Evolutionary conservation across 2,113 vertebrate species (phyloP).

Genomic region (Crotalus helleri): DNA sequence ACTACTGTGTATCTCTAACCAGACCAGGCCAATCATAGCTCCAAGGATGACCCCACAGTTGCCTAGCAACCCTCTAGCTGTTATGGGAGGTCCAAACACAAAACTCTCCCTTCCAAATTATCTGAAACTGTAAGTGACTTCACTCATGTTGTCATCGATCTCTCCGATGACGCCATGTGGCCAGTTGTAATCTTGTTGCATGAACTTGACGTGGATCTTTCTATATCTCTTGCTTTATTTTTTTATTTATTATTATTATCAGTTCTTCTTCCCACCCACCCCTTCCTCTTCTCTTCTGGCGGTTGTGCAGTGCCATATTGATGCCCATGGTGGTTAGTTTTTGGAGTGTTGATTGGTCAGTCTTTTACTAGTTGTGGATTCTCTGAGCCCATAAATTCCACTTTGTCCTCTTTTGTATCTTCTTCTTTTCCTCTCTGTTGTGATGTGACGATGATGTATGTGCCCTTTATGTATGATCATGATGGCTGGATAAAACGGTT

Average conservation of each 20-base stretch:
- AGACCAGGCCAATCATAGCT: slow-evolving; percentile 76
- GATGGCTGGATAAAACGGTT: neutral
- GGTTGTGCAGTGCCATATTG: slow-evolving; percentile 74
- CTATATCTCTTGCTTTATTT: slow-evolving; percentile 40
- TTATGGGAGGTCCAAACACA: slow-evolving; percentile 65
- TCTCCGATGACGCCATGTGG: slow-evolving; percentile 79
- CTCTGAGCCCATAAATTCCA: slow-evolving; percentile 59
- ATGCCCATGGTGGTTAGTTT: slow-evolving; percentile 70
- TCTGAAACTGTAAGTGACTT: slow-evolving; percentile 72
- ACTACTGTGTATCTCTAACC: slow-evolving; percentile 66
- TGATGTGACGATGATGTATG: slow-evolving; percentile 20
- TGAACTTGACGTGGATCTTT: slow-evolving; percentile 74
- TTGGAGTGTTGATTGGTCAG: slow-evolving; percentile 70
- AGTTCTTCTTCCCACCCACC: slow-evolving; percentile 28
- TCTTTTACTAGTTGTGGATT: slow-evolving; percentile 69
- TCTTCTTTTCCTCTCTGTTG: slow-evolving; percentile 23
- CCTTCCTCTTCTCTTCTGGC: slow-evolving; percentile 63
- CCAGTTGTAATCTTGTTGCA: slow-evolving; percentile 80
- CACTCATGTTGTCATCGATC: slow-evolving; percentile 74
- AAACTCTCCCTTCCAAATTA: slow-evolving; percentile 61
- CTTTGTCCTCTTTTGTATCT: slow-evolving; percentile 37
- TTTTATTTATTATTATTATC: slow-evolving; percentile 51
- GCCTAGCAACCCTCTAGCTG: slow-evolving; percentile 71
- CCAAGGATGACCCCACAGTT: slow-evolving; percentile 72
- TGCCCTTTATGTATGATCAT: neutral